Percentiles rank a stretch among this genome's conserved stretches.
phyloP scores from a whole-genome alignment of 2,113 vertebrate genomes.

The Festucalex cinctus region DNA sequence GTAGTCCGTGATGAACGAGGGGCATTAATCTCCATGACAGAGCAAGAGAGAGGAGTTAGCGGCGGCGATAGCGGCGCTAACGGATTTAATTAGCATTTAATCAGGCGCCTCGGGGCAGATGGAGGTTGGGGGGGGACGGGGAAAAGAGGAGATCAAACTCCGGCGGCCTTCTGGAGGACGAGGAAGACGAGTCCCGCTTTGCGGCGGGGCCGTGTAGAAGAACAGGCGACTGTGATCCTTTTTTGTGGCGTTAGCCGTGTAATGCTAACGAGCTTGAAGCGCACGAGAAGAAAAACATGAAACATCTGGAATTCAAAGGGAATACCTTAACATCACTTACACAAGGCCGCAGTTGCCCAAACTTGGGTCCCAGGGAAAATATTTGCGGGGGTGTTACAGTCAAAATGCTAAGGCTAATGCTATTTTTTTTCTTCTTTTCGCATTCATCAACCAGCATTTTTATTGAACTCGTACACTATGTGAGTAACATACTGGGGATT shows the following conservation, averaged over 20 bases:
- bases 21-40: conserved; percentile 75
- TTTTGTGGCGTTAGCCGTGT: conserved; percentile 56
- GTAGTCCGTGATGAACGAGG: conserved; percentile 75
- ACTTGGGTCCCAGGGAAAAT: background rate
- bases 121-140: conserved; percentile 47
- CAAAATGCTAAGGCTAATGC: no score
- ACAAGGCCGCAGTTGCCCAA: background rate
- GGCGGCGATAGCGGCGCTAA: conserved; percentile 70
- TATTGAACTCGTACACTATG: no score
- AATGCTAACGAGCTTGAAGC: conserved; percentile 46
- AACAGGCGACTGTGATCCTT: conserved; percentile 66
- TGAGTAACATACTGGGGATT: no score
- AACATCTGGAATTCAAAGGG: background rate
- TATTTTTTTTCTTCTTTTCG: no score
- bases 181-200: conserved; percentile 52
- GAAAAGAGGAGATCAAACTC: conserved; percentile 69
- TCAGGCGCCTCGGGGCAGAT: conserved; percentile 71
- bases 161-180: conserved; percentile 51
- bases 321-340: background rate
- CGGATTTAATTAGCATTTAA: conserved; percentile 78
- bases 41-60: conserved; percentile 70
- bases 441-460: no score
- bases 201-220: conserved; percentile 58
- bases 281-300: background rate
- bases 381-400: background rate